Evolutionary conservation across 1,140 invertebrate species (phyloP), one percentile per base, ranked within the genome.

Genomic region (Drosophila carrolli): DNA sequence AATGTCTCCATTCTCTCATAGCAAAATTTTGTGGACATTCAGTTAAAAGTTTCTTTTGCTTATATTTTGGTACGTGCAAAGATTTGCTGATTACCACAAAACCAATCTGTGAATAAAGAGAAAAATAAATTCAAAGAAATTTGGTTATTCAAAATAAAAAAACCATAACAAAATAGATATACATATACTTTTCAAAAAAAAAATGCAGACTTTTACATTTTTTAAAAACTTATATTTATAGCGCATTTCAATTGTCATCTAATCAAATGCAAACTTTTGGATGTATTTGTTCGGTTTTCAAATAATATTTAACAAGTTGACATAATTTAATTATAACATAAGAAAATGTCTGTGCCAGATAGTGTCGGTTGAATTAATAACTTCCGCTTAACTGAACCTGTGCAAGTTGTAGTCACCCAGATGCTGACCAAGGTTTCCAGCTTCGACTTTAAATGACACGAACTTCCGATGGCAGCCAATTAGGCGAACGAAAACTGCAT

Each of bases 381-480:
- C 77, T 88, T 83, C 50, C 72, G 40, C 61, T 62, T 65, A 83
- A 88, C 82, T 79, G 65, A 79, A 76, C 75, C 68, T 73, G 23
- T 8, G 14, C 35, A 54, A 61, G 62, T 57, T 60, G 16, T 44
- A 41, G 23, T 56, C 56, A 55, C 59, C 46, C 48, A 53, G 60
- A 53, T 43, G 35, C 23, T 37, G 61, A 47, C 57, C 56, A 60
- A 51, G 55, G 56, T 46, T 44, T 48, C 27, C 14, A 67, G 29
- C 60, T 63, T 66, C 71, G 80, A 75, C 41, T 71, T 72, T 44
- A 81, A 90, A 84, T 85, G 81, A 79, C 72, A 59, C 54, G 72
- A 81, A 76, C 85, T 81, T 90, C 85, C 85, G 85, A 60, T 81
- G 63, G 75, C 51, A 80, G 77, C 84, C 84, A 89, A 89, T 89